phyloP scores from a whole-genome alignment of 2,113 vertebrate genomes.

The Xiphophorus couchianus region DNA sequence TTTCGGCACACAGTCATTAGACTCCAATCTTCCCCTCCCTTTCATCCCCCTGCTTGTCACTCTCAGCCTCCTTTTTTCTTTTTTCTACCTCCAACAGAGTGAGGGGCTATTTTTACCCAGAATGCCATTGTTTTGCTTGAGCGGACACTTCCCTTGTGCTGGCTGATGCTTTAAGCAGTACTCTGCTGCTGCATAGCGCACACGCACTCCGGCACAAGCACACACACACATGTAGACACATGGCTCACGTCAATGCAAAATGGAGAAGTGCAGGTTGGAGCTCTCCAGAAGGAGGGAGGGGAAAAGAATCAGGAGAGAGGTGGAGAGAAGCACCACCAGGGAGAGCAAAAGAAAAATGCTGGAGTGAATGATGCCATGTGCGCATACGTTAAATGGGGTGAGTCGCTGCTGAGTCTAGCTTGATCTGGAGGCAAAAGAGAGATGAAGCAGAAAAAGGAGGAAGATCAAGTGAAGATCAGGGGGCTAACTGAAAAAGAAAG shows the following conservation, averaged over 20 bases:
- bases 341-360: conserved; percentile 9
- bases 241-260: conserved; percentile 47
- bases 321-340: conserved; percentile 13
- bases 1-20: conserved; percentile 18
- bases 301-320: conserved; percentile 15
- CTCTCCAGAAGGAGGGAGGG: conserved; percentile 43
- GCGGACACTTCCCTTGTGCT: conserved; percentile 53
- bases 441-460: background rate
- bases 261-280: conserved; percentile 55
- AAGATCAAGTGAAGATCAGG: background rate
- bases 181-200: conserved; percentile 41
- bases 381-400: conserved; percentile 14
- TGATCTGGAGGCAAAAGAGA: conserved; percentile 7
- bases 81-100: conserved; percentile 52
- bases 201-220: conserved; percentile 17
- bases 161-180: conserved; percentile 64
- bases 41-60: conserved; percentile 32
- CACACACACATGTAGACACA: conserved; percentile 38
- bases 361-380: conserved; percentile 28
- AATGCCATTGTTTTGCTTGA: conserved; percentile 74
- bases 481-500: background rate
- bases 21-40: conserved; percentile 21
- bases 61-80: conserved; percentile 32
- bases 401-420: conserved; percentile 41
- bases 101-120: conserved; percentile 74